phyloP scores from a whole-genome alignment of 2,888 invertebrate species.

The Tetropium fuscum region DNA sequence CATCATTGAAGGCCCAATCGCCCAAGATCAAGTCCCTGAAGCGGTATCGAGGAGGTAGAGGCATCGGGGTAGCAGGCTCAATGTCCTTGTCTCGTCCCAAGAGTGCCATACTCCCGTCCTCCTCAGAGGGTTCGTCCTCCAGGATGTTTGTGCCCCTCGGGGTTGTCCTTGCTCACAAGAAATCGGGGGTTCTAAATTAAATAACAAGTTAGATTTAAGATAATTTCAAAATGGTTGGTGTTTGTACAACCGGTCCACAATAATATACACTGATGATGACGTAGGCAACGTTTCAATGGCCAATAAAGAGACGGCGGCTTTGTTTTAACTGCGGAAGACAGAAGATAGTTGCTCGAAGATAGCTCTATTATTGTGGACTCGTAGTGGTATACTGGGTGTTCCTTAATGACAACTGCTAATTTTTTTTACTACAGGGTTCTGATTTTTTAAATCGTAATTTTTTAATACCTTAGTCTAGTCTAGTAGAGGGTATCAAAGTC shows the following conservation, averaged over 20 bases:
- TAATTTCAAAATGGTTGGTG: neutral
- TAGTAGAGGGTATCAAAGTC: too few relatives aligned
- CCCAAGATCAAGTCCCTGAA: conserved; percentile 82
- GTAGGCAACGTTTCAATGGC: too few relatives aligned
- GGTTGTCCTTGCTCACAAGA: conserved; percentile 27
- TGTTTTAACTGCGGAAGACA: too few relatives aligned
- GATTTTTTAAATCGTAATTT: too few relatives aligned
- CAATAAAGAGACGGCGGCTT: too few relatives aligned
- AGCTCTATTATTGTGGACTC: too few relatives aligned
- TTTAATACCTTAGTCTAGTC: too few relatives aligned
- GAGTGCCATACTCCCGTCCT: conserved; percentile 59
- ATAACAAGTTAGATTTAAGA: neutral
- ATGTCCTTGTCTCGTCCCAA: conserved; percentile 58
- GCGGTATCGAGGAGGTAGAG: conserved; percentile 78
- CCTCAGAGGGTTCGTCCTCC: conserved; percentile 54
- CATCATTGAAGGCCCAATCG: conserved; percentile 81
- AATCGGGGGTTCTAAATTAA: neutral
- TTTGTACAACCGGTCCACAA: neutral
- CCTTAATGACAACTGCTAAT: too few relatives aligned
- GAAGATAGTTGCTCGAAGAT: too few relatives aligned
- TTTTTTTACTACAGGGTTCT: too few relatives aligned
- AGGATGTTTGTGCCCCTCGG: conserved; percentile 50
- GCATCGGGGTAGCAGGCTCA: conserved; percentile 62
- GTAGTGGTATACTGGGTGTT: too few relatives aligned
- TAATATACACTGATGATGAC: too few relatives aligned